Base-by-base conservation (phyloP, 2,888 invertebrate species). In the Conus canariensis region DNA sequence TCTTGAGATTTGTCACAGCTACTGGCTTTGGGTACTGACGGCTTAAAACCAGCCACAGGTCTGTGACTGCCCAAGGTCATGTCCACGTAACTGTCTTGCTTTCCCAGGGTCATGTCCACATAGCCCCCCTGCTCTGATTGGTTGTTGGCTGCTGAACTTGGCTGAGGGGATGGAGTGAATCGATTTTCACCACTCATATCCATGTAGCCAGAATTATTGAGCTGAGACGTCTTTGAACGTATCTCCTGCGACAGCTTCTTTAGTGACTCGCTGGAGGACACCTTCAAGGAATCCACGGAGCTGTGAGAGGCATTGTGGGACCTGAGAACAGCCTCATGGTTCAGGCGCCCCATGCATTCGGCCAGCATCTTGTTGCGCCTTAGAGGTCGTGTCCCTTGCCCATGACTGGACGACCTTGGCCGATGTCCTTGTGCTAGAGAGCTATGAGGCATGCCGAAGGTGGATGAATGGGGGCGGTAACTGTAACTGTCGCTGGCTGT, bases 401-500 rank as follows among this genome's bases (percentile, higher is more conserved):
- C 95, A 87, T 95, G 94, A 90, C 95, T 95, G 56, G 95, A 95
- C 14, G 96, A 95, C 85, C 95, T 90, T 80, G 95, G 95, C 25
- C 95, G 92, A 88, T 94, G 94, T 67, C 92, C 93, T 25, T 89
- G 89, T 2, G 59, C 85, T 59, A 87, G 80, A 5, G 82, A 45
- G 56, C 87, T 90, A 74, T 91, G 90, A 25, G 90, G 90, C n/a
- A 90, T 93, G 0, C 95, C 95, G 88, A 95, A 95, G 89, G 95
- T 95, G 82, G 95, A 95, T 5, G 96, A 93, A 9, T 9, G 9
- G 0, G 94, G 95, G n/a, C 95, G 91, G 91, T 93, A 93, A 77
- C 94, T 94, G 88, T 94, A 94, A 91, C 95, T 95, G 90, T 95
- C 95, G 90, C 94, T 95, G 25, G 94, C 94, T 16, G 95, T 95